Base-by-base conservation (phyloP, 2,888 invertebrate genomes). In the Tetragonula carbonaria region DNA sequence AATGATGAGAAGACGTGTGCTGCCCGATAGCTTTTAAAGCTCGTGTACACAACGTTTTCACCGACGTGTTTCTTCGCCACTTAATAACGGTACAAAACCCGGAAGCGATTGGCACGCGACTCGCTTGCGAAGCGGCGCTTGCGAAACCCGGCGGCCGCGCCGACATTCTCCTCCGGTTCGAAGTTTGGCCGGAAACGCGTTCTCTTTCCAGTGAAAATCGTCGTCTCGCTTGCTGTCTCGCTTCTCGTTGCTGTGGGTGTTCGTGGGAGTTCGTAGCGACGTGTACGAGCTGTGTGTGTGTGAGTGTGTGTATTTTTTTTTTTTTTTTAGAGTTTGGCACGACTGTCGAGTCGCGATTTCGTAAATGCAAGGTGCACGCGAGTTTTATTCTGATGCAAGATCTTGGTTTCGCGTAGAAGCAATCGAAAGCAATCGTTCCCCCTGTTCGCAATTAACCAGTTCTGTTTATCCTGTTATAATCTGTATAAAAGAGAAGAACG, bases 71-170 rank as follows among this genome's bases (percentile, higher is more conserved):
- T 6, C 38, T 38, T 38, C 6, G n/a, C 38, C 75, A 63, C 67
- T 73, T 85, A 89, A 86, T 89, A 90, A 89, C 86, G 87, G 89
- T 87, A 86, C 75, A 77, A 90, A 90, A 90, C 83, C 86, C 90
- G 90, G 90, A 90, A 90, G 90, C 90, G 88, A 89, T 90, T 82
- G 89, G 88, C 89, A 90, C 90, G 90, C 90, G 90, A 90, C 90
- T 90, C 80, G 65, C 74, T 11, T 63, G 71, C 63, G 82, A 68
- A 28, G 18, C 70, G 28, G n/a, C 63, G 72, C 75, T 82, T 78
- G 80, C 86, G 81, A 88, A 88, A 86, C 68, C 38, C 50, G 50
- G 51, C 62, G 67, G 57, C 65, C 59, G 38, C 57, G 38, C 6
- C n/a, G 65, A 53, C 74, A 74, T 85, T 86, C 82, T 80, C 80